Evolutionary conservation across 2,113 vertebrate genomes (phyloP).

Genomic region (Bos indicus): DNA sequence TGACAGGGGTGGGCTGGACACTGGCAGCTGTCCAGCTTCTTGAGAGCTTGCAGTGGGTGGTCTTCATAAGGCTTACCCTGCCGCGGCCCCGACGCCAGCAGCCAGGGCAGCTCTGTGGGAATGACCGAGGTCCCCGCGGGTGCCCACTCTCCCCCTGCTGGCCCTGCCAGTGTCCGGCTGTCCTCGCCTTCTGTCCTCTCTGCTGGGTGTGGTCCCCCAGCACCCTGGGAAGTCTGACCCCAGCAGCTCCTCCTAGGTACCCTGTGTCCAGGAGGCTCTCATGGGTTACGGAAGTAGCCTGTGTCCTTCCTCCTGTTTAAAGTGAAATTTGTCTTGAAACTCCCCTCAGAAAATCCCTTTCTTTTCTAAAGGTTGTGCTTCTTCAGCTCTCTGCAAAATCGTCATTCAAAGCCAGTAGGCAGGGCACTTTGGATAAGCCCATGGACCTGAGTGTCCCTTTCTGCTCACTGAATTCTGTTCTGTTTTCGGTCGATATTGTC

Average conservation of each 20-base stretch:
- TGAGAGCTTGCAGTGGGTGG: not conserved
- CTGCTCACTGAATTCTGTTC: not conserved
- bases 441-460: not conserved
- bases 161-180: too few relatives aligned
- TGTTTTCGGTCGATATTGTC: not conserved
- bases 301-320: not conserved
- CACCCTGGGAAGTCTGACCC: not conserved
- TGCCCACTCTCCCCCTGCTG: not conserved
- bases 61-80: not conserved
- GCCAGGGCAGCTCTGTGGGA: not conserved
- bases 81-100: too few relatives aligned
- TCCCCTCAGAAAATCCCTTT: not conserved
- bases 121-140: accelerated
- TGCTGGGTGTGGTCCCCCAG: not conserved
- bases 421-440: not conserved
- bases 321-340: not conserved
- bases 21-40: not conserved
- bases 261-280: not conserved
- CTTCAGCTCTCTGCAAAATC: not conserved
- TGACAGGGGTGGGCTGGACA: not conserved
- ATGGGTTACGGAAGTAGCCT: not conserved
- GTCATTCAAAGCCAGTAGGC: not conserved
- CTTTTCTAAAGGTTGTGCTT: not conserved
- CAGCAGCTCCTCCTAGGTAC: not conserved
- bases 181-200: not conserved